These are phyloP conservation scores for Entomobrya multifasciata DNA, from an alignment of 2,888 invertebrate species.

Conservation along the genomic window DNA sequence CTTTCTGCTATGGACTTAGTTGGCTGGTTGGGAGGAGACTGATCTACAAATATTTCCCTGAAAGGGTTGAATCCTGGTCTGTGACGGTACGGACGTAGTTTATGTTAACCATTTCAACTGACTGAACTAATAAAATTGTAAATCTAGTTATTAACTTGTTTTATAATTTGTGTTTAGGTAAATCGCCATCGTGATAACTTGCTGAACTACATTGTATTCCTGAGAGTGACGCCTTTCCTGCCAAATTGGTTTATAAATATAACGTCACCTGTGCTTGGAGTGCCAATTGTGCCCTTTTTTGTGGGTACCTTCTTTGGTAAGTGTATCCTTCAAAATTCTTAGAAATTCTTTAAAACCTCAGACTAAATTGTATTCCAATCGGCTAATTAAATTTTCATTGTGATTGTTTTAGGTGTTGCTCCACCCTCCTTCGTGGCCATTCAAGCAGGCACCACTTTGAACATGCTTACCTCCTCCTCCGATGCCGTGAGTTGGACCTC, in stretches of 20 bases:
- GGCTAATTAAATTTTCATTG: neutral
- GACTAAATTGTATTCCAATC: too few species aligned
- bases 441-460: slow-evolving; percentile 97
- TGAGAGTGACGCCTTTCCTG: slow-evolving; percentile 97
- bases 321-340: slow-evolving; percentile 79
- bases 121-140: neutral
- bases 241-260: slow-evolving; percentile 99
- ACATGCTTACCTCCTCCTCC: slow-evolving; percentile 93
- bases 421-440: slow-evolving; percentile 99
- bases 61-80: slow-evolving; percentile 92
- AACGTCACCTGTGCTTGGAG: slow-evolving; percentile 97
- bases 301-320: slow-evolving; percentile 96
- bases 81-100: slow-evolving; percentile 85
- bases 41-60: slow-evolving; percentile 93
- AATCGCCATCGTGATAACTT: slow-evolving; percentile 92
- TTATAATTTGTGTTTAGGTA: slow-evolving; percentile 80
- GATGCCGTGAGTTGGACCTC: slow-evolving; percentile 94
- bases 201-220: slow-evolving; percentile 97
- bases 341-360: too few species aligned
- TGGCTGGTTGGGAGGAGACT: slow-evolving; percentile 93
- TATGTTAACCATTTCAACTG: neutral
- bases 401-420: slow-evolving; percentile 88
- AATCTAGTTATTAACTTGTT: neutral
- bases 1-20: slow-evolving; percentile 96
- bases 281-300: slow-evolving; percentile 95